Percentiles rank a stretch among this genome's conserved stretches.
Conservation (phyloP, 2,888 invertebrate species). For the Papilio gigon region DNA sequence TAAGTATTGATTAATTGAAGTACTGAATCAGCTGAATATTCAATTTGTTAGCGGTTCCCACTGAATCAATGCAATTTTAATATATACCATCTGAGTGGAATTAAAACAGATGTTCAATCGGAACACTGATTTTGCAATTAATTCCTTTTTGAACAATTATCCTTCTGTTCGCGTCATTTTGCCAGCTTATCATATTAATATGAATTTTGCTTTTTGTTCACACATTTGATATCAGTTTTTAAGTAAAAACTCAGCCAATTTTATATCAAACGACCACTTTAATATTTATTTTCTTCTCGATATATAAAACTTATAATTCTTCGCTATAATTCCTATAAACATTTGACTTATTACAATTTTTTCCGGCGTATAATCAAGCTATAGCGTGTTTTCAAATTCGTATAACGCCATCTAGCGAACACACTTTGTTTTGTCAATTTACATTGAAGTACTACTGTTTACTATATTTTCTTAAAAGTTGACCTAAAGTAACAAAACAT, state of each 20-base stretch:
- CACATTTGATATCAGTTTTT: too few relatives aligned
- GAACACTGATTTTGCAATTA: constrained; percentile 23
- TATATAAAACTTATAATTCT: too few relatives aligned
- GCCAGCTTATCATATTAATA: constrained; percentile 1
- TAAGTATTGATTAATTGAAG: constrained; percentile 8
- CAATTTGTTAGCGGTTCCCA: constrained; percentile 18
- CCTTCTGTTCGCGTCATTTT: not conserved
- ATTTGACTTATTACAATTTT: too few relatives aligned
- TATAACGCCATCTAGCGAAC: not conserved
- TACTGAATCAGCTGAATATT: constrained; percentile 23
- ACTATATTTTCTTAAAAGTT: too few relatives aligned
- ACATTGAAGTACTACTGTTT: too few relatives aligned
- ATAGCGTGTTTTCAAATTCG: not conserved
- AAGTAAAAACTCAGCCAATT: too few relatives aligned
- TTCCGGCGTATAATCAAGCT: not conserved
- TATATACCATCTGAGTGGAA: constrained; percentile 5
- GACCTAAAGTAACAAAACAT: too few relatives aligned
- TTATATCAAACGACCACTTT: too few relatives aligned
- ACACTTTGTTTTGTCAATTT: not conserved
- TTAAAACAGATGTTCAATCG: constrained; percentile 19
- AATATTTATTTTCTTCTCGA: too few relatives aligned
- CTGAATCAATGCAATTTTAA: constrained; percentile 29
- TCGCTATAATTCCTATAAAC: too few relatives aligned
- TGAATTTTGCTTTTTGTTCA: not conserved
- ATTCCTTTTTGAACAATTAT: constrained; percentile 13